Evolutionary conservation across 2,888 invertebrate species (phyloP), one percentile per base, ranked within the genome.

Genomic region (Malthinus flaveolus): DNA sequence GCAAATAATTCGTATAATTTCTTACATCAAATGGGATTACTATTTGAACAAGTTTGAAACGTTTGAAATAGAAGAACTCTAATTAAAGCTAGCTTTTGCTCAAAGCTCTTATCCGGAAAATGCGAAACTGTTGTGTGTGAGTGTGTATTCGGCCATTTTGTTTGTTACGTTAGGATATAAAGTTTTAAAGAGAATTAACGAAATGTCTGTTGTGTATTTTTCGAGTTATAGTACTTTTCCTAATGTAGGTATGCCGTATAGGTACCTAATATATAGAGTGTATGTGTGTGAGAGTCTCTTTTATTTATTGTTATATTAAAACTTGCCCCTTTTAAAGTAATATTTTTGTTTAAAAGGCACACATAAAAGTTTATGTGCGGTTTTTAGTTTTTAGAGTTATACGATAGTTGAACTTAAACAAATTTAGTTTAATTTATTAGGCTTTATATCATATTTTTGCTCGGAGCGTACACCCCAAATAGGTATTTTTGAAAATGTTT

Each of bases 401-500:
- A 23, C 23, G 23, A 23, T 23, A 42, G 39, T 42, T 42, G 15
- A 13, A 42, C 39, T 42, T 42, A 42, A 42, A 42, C 39, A 42
- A 42, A 42, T 42, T 42, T 42, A 5, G 9, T 42, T 42, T 9
- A n/a, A 42, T 42, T 42, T 42, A 42, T 42, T n/a, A 42, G 15
- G 13, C 39, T 42, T 42, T 42, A 15, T 42, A 42, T 42, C 39
- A 15, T 42, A 15, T 42, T 13, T 15, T 42, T 42, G 39, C 39
- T 42, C 39, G 13, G 15, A 23, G 39, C 39, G 39, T 42, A 11
- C 10, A 42, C 15, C n/a, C 13, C 39, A 13, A 42, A 42, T 15
- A 75, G 75, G 75, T 76, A 76, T 75, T 62, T 64, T 61, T 62
- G 74, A 72, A 72, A 73, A 73, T 73, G 73, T 75, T 73, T 72